phyloP scores from a whole-genome alignment of 1,140 invertebrate species.

The Magallana gigas region DNA sequence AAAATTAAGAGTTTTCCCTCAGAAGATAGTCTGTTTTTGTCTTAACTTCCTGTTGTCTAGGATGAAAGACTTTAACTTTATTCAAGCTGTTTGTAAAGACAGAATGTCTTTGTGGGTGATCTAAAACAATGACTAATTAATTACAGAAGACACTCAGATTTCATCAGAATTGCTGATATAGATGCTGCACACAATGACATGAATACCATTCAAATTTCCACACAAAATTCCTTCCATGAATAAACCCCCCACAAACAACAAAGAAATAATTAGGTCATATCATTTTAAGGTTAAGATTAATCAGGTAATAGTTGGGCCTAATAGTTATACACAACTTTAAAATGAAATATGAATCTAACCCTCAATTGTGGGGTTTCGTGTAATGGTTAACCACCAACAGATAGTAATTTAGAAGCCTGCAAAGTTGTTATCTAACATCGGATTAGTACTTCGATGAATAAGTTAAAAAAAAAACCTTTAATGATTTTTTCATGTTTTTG shows the following conservation, averaged over 20 bases:
- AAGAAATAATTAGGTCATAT: not conserved
- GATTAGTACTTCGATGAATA: not conserved
- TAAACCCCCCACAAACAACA: not conserved
- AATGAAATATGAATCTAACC: not conserved
- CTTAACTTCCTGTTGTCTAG: too few relatives aligned
- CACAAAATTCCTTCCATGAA: too few relatives aligned
- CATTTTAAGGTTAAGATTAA: not conserved
- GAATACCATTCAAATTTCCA: too few relatives aligned
- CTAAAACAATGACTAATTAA: not conserved
- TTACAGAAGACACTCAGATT: not conserved
- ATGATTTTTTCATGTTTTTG: too few relatives aligned
- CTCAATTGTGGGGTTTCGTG: not conserved
- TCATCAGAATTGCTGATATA: not conserved
- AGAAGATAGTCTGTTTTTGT: too few relatives aligned
- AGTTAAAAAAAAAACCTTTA: too few relatives aligned
- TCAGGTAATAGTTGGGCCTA: not conserved
- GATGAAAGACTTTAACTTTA: too few relatives aligned
- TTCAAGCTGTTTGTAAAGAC: not conserved
- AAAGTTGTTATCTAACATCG: not conserved
- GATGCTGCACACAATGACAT: too few relatives aligned
- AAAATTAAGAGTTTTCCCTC: too few relatives aligned
- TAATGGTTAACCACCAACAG: slow-evolving; percentile 1
- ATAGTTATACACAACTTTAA: not conserved
- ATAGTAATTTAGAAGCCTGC: not conserved
- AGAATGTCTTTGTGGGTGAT: not conserved